Percentiles rank a stretch among this genome's conserved stretches.
Conservation (phyloP, 1,140 invertebrate genomes). For the Magallana ariakensis region DNA sequence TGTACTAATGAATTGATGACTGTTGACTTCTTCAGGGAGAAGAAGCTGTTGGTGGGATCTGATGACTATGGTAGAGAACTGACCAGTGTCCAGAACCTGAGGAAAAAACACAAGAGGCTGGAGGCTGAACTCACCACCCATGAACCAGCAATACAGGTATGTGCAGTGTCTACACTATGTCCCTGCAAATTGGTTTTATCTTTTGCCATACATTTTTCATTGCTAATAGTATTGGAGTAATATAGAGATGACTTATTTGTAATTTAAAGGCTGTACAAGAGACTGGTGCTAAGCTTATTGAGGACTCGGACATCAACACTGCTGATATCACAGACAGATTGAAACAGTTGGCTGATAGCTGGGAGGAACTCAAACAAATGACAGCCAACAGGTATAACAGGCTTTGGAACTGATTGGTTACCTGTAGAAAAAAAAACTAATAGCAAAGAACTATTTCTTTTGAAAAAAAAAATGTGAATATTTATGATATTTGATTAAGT, state of each 20-base stretch:
- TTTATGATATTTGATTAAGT: no score
- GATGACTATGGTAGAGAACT: conserved; percentile 99
- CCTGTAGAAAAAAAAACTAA: no score
- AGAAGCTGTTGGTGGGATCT: conserved; percentile 97
- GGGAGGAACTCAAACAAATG: conserved; percentile 94
- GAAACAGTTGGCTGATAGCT: conserved; percentile 89
- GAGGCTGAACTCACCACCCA: conserved; percentile 97
- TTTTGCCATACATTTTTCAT: no score
- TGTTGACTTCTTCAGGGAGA: conserved; percentile 85
- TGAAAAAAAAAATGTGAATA: no score
- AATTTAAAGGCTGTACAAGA: conserved; percentile 90
- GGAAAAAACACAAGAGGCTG: conserved; percentile 98
- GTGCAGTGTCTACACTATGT: background rate
- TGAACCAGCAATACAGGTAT: conserved; percentile 94
- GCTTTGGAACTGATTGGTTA: no score
- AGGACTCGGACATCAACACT: conserved; percentile 96
- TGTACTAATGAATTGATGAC: background rate
- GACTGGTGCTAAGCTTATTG: conserved; percentile 97
- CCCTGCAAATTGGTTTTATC: background rate
- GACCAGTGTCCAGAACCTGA: conserved; percentile 98
- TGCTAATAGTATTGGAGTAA: background rate
- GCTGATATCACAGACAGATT: conserved; percentile 90
- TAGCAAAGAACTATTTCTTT: no score
- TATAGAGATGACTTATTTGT: background rate
- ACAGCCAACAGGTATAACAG: conserved; percentile 83